Conservation (phyloP, 2,888 invertebrate genomes). For the Morpho helenor region DNA sequence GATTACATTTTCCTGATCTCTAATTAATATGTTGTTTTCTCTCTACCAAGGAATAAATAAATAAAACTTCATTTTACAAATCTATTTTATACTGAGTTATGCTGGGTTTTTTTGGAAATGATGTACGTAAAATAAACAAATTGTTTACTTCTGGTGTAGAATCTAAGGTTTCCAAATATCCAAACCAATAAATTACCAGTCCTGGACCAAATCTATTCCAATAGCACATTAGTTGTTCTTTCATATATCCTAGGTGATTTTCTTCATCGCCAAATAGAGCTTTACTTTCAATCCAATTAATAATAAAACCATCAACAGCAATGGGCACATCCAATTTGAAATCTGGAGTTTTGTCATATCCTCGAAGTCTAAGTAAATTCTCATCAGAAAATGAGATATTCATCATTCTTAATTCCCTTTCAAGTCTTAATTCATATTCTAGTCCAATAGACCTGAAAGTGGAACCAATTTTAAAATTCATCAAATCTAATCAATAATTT, state of each 20-base stretch:
- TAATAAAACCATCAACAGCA: conserved; percentile 89
- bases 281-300: conserved; percentile 98
- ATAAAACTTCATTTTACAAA: conserved; percentile 25
- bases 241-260: conserved; percentile 88
- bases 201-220: conserved; percentile 97
- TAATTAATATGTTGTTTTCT: too few species aligned
- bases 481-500: too few species aligned
- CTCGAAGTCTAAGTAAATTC: conserved; percentile 86
- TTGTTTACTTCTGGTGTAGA: conserved; percentile 82
- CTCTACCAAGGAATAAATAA: too few species aligned
- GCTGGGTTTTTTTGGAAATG: conserved; percentile 72
- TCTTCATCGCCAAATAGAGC: conserved; percentile 94
- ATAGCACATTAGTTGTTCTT: conserved; percentile 92
- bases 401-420: conserved; percentile 76
- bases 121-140: conserved; percentile 75
- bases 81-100: conserved; percentile 69
- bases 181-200: conserved; percentile 97
- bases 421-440: conserved; percentile 90
- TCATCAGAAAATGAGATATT: conserved; percentile 83
- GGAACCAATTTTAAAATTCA: background rate
- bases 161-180: conserved; percentile 86
- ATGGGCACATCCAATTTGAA: conserved; percentile 94
- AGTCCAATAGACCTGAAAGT: conserved; percentile 85
- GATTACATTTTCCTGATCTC: too few species aligned
- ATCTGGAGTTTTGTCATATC: conserved; percentile 97